phyloP scores from a whole-genome alignment of 2,797 vertebrate species.

The Melanotaenia boesemani region DNA sequence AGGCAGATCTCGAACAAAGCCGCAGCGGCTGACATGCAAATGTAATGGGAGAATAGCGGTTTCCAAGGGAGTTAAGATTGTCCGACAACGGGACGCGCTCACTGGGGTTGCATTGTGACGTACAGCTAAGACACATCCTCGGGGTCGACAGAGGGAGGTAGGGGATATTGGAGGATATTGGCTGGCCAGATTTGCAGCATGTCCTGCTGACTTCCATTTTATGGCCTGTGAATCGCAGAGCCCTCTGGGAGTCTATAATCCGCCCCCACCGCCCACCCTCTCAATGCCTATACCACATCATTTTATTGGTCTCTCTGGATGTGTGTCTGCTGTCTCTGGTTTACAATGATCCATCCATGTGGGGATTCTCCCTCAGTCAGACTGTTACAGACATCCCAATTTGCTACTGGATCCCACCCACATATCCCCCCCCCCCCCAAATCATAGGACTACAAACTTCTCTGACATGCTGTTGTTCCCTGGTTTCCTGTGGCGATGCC shows the following conservation, averaged over 20 bases:
- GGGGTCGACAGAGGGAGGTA: conserved; percentile 47
- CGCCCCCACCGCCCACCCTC: conserved; percentile 32
- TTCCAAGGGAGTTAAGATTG: conserved; percentile 72
- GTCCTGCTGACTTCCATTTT: conserved; percentile 87
- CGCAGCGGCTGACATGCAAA: conserved; percentile 69
- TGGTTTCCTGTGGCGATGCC: conserved; percentile 74
- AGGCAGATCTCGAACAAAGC: conserved; percentile 67
- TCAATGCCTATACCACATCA: conserved; percentile 65
- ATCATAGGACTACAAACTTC: conserved; percentile 54
- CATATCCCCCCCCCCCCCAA: conserved; percentile 20
- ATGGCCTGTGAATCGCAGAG: conserved; percentile 80
- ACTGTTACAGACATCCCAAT: conserved; percentile 77
- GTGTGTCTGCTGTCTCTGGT: conserved; percentile 66
- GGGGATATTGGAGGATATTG: conserved; percentile 70
- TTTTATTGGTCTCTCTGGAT: conserved; percentile 76
- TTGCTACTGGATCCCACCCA: conserved; percentile 73
- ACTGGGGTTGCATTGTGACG: conserved; percentile 75
- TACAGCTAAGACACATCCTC: conserved; percentile 71
- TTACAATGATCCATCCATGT: conserved; percentile 72
- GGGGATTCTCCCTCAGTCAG: conserved; percentile 65
- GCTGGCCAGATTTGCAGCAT: conserved; percentile 75
- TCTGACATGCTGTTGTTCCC: conserved; percentile 74
- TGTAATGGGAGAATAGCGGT: conserved; percentile 55
- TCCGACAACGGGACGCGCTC: conserved; percentile 71
- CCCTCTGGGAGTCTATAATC: conserved; percentile 87